phyloP scores from a whole-genome alignment of 2,797 vertebrate species.

The Amazona finschi region DNA sequence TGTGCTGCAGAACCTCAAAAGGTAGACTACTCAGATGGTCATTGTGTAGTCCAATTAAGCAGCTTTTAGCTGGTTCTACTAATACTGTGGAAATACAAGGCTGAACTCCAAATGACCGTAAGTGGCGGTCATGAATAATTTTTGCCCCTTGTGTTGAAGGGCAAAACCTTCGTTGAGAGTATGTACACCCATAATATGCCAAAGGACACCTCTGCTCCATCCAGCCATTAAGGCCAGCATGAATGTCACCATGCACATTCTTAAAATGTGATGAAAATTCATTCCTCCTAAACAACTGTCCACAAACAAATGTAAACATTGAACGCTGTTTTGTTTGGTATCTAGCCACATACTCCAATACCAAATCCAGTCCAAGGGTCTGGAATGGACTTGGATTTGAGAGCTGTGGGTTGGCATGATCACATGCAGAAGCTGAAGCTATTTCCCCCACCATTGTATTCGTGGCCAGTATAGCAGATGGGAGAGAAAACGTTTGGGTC shows the following conservation, averaged over 20 bases:
- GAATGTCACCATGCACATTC: slow-evolving; percentile 99
- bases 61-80: slow-evolving; percentile 73
- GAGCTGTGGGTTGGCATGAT: slow-evolving; percentile 97
- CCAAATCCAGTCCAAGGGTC: slow-evolving; percentile 94
- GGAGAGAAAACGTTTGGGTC: slow-evolving; percentile 98
- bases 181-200: slow-evolving; percentile 98
- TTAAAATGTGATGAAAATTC: slow-evolving; percentile 99
- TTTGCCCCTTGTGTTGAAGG: slow-evolving; percentile 93
- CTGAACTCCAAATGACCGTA: slow-evolving; percentile 94
- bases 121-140: slow-evolving; percentile 93
- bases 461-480: slow-evolving; percentile 95
- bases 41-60: slow-evolving; percentile 71
- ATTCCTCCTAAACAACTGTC: slow-evolving; percentile 94
- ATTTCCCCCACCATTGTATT: slow-evolving; percentile 99
- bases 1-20: slow-evolving; percentile 93
- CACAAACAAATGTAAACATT: slow-evolving; percentile 99
- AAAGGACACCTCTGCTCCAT: slow-evolving; percentile 98
- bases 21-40: slow-evolving; percentile 93
- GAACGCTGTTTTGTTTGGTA: slow-evolving; percentile 98
- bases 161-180: slow-evolving; percentile 96
- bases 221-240: slow-evolving; percentile 98
- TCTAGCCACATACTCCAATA: slow-evolving; percentile 97
- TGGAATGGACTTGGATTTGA: slow-evolving; percentile 99
- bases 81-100: slow-evolving; percentile 81
- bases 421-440: slow-evolving; percentile 95